Evolutionary conservation across 2,888 invertebrate species (phyloP).

Genomic region (Limulus polyphemus): DNA sequence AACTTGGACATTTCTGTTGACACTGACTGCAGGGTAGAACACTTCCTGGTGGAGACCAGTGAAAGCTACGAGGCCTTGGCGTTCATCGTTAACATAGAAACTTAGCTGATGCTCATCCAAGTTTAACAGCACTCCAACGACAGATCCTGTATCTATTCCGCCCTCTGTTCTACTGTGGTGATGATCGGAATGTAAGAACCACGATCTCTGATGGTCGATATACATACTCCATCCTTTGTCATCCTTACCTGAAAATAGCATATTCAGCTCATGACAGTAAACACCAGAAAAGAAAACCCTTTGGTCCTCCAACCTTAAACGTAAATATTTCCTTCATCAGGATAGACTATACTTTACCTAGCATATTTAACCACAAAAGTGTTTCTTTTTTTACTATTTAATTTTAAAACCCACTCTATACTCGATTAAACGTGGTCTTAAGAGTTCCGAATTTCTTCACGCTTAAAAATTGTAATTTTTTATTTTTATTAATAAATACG

Average conservation of each 20-base stretch:
- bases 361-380: too few species aligned
- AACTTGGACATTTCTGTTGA: constrained; percentile 86
- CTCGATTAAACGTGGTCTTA: too few species aligned
- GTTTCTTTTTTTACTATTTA: constrained; percentile 22
- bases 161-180: constrained; percentile 85
- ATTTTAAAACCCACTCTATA: too few species aligned
- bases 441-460: too few species aligned
- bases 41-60: constrained; percentile 73
- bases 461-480: too few species aligned
- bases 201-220: constrained; percentile 82
- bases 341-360: too few species aligned
- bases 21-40: constrained; percentile 92
- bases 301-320: too few species aligned
- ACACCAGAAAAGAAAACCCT: too few species aligned
- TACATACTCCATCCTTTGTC: constrained; percentile 97
- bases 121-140: constrained; percentile 81
- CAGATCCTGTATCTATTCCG: constrained; percentile 67
- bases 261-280: too few species aligned
- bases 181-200: constrained; percentile 92
- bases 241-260: constrained; percentile 65
- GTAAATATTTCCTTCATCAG: too few species aligned
- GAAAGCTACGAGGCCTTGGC: constrained; percentile 75
- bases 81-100: constrained; percentile 86
- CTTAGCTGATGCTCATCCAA: constrained; percentile 73
- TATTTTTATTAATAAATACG: too few species aligned